These are phyloP conservation scores for Drosophila jambulina DNA, from an alignment of 1,140 invertebrate genomes.

Conservation along the genomic window DNA sequence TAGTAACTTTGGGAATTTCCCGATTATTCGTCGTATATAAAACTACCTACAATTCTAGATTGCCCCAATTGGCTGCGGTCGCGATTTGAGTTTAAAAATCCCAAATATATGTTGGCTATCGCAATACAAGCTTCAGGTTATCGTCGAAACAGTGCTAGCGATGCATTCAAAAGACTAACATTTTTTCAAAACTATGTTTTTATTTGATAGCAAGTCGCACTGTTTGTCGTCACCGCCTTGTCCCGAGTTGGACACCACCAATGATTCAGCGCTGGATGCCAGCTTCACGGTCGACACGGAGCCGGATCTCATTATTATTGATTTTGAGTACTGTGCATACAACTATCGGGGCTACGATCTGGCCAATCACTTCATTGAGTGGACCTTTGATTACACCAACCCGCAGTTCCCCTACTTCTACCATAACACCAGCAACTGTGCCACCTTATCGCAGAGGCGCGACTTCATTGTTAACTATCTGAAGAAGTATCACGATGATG, in stretches of 20 bases:
- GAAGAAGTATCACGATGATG: slow-evolving; percentile 64
- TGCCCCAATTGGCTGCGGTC: slow-evolving; percentile 61
- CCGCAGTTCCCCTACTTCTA: slow-evolving; percentile 92
- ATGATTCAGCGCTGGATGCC: slow-evolving; percentile 69
- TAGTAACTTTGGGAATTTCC: slow-evolving; percentile 55
- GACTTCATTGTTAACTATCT: slow-evolving; percentile 76
- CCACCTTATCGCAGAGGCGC: slow-evolving; percentile 90
- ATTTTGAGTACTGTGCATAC: slow-evolving; percentile 97
- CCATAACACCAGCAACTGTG: slow-evolving; percentile 88
- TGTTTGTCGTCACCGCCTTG: slow-evolving; percentile 51
- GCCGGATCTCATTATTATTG: slow-evolving; percentile 92
- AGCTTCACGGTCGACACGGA: slow-evolving; percentile 84
- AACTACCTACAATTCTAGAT: slow-evolving; percentile 73
- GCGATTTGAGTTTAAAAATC: slow-evolving; percentile 59
- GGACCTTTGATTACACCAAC: slow-evolving; percentile 95
- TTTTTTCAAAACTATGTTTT: slow-evolving; percentile 13
- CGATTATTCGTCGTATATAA: slow-evolving; percentile 53
- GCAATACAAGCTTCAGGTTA: slow-evolving; percentile 68
- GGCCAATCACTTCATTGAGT: slow-evolving; percentile 98
- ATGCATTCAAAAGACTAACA: slow-evolving; percentile 9
- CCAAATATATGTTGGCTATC: slow-evolving; percentile 36
- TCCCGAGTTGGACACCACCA: slow-evolving; percentile 67
- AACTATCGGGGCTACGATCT: slow-evolving; percentile 97
- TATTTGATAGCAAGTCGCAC: slow-evolving; percentile 44
- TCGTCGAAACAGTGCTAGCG: slow-evolving; percentile 28